phyloP scores from a whole-genome alignment of 2,797 vertebrate species.

The Gouania willdenowi region DNA sequence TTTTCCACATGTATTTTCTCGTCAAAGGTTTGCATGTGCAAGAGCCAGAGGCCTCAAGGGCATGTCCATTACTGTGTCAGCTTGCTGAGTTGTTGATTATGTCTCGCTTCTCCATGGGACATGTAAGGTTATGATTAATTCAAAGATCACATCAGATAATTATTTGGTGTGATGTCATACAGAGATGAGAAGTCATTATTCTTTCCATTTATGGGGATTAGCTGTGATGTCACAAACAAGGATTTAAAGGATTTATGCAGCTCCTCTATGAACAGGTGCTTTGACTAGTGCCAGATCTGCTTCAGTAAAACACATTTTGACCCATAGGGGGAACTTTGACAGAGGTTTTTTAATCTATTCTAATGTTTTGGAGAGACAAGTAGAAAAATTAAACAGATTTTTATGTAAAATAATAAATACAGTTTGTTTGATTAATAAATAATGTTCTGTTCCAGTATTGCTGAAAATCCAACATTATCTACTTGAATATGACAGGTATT shows the following conservation, averaged over 20 bases:
- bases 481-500: too few relatives aligned
- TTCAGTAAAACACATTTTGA: conserved; percentile 31
- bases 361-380: too few relatives aligned
- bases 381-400: too few relatives aligned
- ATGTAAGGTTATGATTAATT: conserved; percentile 57
- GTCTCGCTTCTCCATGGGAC: conserved; percentile 41
- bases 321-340: conserved; percentile 29
- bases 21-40: conserved; percentile 11
- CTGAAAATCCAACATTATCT: too few relatives aligned
- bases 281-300: conserved; percentile 43
- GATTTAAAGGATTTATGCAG: conserved; percentile 59
- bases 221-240: conserved; percentile 57
- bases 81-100: conserved; percentile 56
- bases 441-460: too few relatives aligned
- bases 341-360: not conserved
- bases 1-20: not conserved
- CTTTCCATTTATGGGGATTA: conserved; percentile 71
- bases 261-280: conserved; percentile 54
- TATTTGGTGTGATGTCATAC: conserved; percentile 42
- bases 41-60: conserved; percentile 41
- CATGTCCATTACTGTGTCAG: conserved; percentile 37
- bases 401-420: too few relatives aligned
- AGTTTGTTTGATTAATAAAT: too few relatives aligned
- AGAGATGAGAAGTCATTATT: conserved; percentile 53
- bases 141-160: conserved; percentile 58